These are phyloP conservation scores for Cylloceria caligata DNA, from an alignment of 2,888 invertebrate species.

Conservation along the genomic window DNA sequence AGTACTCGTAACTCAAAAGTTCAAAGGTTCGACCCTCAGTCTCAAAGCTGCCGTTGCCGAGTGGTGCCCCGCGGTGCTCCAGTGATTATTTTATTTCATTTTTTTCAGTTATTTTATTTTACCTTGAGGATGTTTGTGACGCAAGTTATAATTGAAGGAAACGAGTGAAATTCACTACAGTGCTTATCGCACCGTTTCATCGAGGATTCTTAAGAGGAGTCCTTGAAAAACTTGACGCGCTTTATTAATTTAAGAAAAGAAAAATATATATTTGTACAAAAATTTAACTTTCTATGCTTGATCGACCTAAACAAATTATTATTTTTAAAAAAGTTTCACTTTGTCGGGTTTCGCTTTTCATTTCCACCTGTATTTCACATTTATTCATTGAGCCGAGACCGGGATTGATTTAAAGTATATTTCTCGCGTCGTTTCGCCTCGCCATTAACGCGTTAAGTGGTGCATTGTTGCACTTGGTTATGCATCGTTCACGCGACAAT, in stretches of 20 bases:
- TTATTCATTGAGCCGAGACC: conserved; percentile 3
- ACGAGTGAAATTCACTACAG: background rate
- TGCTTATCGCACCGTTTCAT: background rate
- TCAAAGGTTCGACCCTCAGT: conserved; percentile 31
- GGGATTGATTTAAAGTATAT: conserved; percentile 61
- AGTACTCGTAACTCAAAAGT: conserved; percentile 36
- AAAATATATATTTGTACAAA: background rate
- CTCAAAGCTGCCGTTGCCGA: conserved; percentile 11
- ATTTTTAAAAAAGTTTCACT: background rate
- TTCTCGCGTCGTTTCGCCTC: conserved; percentile 63
- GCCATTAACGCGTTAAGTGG: conserved; percentile 65
- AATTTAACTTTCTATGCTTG: background rate
- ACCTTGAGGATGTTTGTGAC: conserved; percentile 9
- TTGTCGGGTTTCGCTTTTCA: conserved; percentile 6
- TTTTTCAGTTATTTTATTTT: conserved; percentile 11
- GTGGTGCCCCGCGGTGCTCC: conserved; percentile 10
- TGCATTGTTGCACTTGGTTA: conserved; percentile 64
- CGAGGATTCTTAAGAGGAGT: background rate
- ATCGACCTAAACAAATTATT: conserved; percentile 3
- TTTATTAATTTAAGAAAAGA: background rate
- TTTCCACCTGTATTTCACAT: background rate
- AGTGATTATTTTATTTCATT: conserved; percentile 13
- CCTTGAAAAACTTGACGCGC: background rate
- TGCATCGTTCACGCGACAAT: conserved; percentile 62
- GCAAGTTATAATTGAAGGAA: conserved; percentile 23